phyloP scores from a whole-genome alignment of 2,888 invertebrate genomes.

The Callyntrura guangdongensis region DNA sequence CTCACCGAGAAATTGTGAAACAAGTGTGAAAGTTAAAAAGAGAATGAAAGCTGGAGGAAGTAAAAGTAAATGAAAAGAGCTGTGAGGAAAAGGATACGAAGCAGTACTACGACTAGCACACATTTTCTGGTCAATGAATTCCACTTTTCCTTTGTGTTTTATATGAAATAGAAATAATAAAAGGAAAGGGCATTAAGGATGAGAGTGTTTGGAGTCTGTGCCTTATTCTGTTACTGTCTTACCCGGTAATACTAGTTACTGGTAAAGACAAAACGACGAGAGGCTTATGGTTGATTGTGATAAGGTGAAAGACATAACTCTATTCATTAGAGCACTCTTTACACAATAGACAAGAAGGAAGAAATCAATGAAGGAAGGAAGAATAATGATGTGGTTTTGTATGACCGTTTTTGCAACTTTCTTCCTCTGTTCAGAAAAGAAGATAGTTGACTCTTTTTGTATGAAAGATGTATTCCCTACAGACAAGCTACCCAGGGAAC shows the following conservation, averaged over 20 bases:
- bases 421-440: constrained; percentile 14
- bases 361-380: constrained; percentile 75
- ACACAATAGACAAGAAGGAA: constrained; percentile 65
- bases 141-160: constrained; percentile 41
- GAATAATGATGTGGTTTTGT: constrained; percentile 62
- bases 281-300: constrained; percentile 30
- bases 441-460: neutral
- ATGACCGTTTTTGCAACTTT: constrained; percentile 41
- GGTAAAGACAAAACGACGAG: constrained; percentile 47
- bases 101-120: neutral
- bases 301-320: constrained; percentile 39
- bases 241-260: neutral
- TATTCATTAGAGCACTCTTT: constrained; percentile 59
- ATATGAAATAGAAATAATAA: neutral
- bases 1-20: neutral
- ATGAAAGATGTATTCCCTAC: neutral
- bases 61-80: constrained; percentile 35
- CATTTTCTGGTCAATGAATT: constrained; percentile 63
- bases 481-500: neutral
- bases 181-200: neutral
- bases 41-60: constrained; percentile 33
- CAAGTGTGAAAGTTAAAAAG: constrained; percentile 45
- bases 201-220: constrained; percentile 7
- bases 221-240: neutral
- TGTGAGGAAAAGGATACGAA: constrained; percentile 20